A percentile compares a stretch with the other conserved stretches of the same genome.
These are phyloP conservation scores for Apostichopus japonicus DNA, from an alignment of 35 echinoderm and acorn worm species.

Conservation along the genomic window DNA sequence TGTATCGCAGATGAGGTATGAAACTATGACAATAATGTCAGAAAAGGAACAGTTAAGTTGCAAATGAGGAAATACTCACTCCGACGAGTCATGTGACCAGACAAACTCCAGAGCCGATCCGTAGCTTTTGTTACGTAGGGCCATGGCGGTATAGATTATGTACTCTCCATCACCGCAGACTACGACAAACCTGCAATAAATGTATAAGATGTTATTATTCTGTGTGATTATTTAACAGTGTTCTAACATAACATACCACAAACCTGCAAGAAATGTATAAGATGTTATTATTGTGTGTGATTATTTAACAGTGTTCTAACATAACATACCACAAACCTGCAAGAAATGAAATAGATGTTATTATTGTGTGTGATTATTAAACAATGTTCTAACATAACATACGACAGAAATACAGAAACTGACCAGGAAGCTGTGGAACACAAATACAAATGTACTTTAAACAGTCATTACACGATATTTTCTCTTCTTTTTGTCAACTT, in stretches of 20 bases:
- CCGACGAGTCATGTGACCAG: conserved; percentile 96
- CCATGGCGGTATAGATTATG: conserved; percentile 99
- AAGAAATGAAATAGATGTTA: not conserved
- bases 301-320: too few species aligned
- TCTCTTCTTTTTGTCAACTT: too few species aligned
- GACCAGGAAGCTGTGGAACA: not conserved
- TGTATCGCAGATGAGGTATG: too few species aligned
- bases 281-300: too few species aligned
- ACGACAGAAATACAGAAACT: conserved; percentile 82
- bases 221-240: too few species aligned
- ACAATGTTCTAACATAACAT: too few species aligned
- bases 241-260: conserved; percentile 60
- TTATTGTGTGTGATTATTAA: too few species aligned
- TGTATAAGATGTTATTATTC: not conserved
- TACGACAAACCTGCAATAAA: conserved; percentile 85
- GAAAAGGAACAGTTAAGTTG: too few species aligned
- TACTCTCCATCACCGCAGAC: conserved; percentile 99
- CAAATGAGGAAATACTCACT: conserved; percentile 71
- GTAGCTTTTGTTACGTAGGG: conserved; percentile 94
- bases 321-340: conserved; percentile 84
- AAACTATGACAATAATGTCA: too few species aligned
- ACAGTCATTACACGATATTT: too few species aligned
- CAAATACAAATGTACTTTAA: too few species aligned
- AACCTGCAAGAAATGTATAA: conserved; percentile 68
- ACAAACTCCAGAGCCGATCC: conserved; percentile 96